Conservation (phyloP, 2,888 invertebrate genomes). For the Torymus auratus region DNA sequence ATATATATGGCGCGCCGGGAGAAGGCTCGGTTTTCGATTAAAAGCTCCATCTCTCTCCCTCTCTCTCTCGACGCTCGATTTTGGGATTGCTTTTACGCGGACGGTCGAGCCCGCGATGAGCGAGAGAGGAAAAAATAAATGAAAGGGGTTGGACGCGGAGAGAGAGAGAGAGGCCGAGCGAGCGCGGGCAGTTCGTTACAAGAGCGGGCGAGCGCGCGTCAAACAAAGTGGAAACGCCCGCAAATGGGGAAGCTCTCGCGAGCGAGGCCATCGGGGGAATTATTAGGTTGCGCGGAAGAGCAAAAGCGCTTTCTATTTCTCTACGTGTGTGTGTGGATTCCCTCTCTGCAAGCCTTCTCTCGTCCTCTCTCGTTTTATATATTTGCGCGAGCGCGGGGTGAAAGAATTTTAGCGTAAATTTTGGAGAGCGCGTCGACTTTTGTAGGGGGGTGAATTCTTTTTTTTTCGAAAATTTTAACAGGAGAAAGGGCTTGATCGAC, state of each 20-base stretch:
- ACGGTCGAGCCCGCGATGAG: neutral
- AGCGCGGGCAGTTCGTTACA: constrained; percentile 46
- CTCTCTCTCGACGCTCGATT: constrained; percentile 44
- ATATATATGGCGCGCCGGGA: neutral
- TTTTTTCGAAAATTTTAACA: too few relatives aligned
- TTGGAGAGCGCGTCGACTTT: neutral
- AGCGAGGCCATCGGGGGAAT: constrained; percentile 44
- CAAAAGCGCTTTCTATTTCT: constrained; percentile 14
- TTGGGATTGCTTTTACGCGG: constrained; percentile 51
- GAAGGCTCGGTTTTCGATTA: constrained; percentile 32
- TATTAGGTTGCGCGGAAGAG: constrained; percentile 46
- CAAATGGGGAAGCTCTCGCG: constrained; percentile 45
- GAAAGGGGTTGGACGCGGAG: neutral
- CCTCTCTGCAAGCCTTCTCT: neutral
- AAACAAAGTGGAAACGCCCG: constrained; percentile 55
- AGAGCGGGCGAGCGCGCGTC: constrained; percentile 36
- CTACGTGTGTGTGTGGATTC: neutral
- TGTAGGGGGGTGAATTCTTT: too few relatives aligned
- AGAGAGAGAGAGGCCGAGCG: constrained; percentile 18
- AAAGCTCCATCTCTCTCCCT: constrained; percentile 14
- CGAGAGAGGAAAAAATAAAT: constrained; percentile 17
- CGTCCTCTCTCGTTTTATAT: constrained; percentile 9
- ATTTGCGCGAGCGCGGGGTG: neutral
- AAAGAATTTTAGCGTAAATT: constrained; percentile 16
- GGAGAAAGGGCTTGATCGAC: too few relatives aligned